These are phyloP conservation scores for Tenualosa thibaudeaui DNA, from an alignment of 2,797 vertebrate species.

Conservation along the genomic window DNA sequence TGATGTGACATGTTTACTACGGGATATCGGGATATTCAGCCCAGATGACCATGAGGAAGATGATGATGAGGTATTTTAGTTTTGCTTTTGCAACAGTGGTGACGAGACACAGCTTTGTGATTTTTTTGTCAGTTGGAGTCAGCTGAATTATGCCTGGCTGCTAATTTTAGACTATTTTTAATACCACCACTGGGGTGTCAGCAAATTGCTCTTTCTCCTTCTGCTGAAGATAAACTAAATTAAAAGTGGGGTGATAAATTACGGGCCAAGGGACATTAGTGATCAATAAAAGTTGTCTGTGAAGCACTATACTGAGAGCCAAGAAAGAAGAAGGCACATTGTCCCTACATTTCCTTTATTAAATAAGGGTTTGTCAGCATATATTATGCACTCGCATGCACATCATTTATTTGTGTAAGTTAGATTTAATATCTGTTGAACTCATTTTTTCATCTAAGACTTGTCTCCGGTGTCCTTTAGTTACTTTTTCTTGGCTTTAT, in stretches of 20 bases:
- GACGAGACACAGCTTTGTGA: neutral
- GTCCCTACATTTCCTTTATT: neutral
- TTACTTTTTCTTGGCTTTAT: neutral
- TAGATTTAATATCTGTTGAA: neutral
- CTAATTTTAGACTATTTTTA: neutral
- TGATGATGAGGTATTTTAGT: neutral
- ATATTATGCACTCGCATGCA: neutral
- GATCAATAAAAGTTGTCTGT: neutral
- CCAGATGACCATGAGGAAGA: neutral
- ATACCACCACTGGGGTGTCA: neutral
- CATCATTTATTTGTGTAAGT: neutral
- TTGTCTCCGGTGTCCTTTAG: neutral
- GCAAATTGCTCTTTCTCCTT: neutral
- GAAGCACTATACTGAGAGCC: neutral
- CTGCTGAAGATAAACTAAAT: constrained; percentile 1
- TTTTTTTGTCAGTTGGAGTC: neutral
- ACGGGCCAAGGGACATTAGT: neutral
- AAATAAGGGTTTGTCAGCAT: neutral
- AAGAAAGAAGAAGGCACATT: neutral
- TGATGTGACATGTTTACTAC: neutral
- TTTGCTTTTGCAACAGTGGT: neutral
- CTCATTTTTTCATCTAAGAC: neutral
- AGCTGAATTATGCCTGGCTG: neutral
- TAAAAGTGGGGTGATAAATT: neutral
- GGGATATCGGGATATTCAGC: neutral